Conservation (phyloP, 2,113 vertebrate species). For the Paradoxurus hermaphroditus region DNA sequence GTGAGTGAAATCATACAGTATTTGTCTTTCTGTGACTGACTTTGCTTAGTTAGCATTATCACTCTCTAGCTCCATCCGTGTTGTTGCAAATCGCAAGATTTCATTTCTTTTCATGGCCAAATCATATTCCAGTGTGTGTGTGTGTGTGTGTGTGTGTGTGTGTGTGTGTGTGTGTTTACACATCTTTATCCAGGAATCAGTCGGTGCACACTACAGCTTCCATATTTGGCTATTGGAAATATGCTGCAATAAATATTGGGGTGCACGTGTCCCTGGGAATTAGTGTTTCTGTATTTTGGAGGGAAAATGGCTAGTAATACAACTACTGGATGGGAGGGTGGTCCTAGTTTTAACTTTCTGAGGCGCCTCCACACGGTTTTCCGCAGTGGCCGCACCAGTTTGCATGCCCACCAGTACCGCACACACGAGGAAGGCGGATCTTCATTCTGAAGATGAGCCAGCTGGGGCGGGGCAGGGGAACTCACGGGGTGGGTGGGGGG, state of each 20-base stretch:
- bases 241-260: background rate
- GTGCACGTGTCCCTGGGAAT: background rate
- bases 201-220: background rate
- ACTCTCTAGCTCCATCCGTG: background rate
- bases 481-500: too few relatives aligned
- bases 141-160: too few relatives aligned
- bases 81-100: background rate
- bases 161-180: too few relatives aligned
- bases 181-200: background rate
- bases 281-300: background rate
- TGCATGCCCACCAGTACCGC: background rate
- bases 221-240: background rate
- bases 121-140: background rate
- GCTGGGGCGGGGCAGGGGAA: background rate
- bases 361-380: background rate
- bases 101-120: background rate
- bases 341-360: background rate
- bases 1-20: background rate
- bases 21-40: background rate
- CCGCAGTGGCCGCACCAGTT: background rate
- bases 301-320: background rate
- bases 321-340: background rate
- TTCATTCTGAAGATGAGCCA: background rate
- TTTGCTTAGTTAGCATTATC: background rate
- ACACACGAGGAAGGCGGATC: background rate